Evolutionary conservation across 2,113 vertebrate genomes (phyloP).

Genomic region (Corydoras sp.): DNA sequence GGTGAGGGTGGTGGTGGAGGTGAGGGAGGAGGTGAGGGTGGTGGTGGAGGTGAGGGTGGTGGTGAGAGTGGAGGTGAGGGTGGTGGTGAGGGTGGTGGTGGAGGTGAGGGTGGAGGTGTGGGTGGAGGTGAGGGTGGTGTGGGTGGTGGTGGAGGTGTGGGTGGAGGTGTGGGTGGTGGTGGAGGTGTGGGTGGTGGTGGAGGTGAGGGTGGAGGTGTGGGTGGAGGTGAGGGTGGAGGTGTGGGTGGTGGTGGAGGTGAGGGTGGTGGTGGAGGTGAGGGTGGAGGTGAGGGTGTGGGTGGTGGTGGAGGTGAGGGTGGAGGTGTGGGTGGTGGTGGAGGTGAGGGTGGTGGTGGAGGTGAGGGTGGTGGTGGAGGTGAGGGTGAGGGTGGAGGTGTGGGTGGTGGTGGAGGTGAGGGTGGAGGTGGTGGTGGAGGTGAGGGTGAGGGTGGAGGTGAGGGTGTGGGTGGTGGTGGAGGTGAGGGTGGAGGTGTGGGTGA

Average conservation of each 20-base stretch:
- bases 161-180: conserved; percentile 16
- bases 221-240: no score
- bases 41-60: no score
- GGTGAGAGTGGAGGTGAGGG: no score
- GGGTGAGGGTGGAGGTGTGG: conserved; percentile 18
- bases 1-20: conserved; percentile 15
- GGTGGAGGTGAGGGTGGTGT: conserved; percentile 16
- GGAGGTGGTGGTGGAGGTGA: no score
- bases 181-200: no score
- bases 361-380: conserved; percentile 22
- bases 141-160: no score
- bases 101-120: no score
- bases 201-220: no score
- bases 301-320: conserved; percentile 14
- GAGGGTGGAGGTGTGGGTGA: conserved; percentile 20
- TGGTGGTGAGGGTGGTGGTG: conserved; percentile 15
- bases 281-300: conserved; percentile 18
- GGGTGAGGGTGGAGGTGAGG: conserved; percentile 18
- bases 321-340: conserved; percentile 21
- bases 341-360: no score
- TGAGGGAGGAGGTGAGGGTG: conserved; percentile 20
- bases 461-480: conserved; percentile 15
- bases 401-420: no score
- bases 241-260: no score
- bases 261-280: no score